These are phyloP conservation scores for Meles meles DNA, from an alignment of 2,113 vertebrate genomes.

Conservation along the genomic window DNA sequence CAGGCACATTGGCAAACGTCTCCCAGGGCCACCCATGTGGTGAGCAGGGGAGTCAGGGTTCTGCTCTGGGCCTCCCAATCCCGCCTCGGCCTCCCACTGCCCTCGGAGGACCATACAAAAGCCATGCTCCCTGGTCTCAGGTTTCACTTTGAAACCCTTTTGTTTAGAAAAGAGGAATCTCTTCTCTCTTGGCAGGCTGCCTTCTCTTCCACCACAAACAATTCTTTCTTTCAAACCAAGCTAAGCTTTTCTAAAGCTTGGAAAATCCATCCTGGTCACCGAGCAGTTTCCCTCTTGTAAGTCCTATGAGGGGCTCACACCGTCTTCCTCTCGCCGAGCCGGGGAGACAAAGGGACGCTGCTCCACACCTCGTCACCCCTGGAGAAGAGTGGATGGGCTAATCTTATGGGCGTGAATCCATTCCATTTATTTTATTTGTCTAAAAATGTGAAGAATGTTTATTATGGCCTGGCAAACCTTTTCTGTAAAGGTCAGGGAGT, in stretches of 20 bases:
- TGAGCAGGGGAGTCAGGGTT: fast-evolving
- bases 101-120: fast-evolving
- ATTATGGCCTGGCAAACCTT: neutral
- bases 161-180: constrained; percentile 19
- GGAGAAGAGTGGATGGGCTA: neutral
- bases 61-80: neutral
- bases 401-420: neutral
- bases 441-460: neutral
- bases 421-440: neutral
- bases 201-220: constrained; percentile 13
- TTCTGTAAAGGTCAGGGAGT: neutral
- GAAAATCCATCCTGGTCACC: constrained; percentile 26
- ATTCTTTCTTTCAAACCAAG: constrained; percentile 47
- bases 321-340: neutral
- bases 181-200: constrained; percentile 51
- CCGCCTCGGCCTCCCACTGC: fast-evolving
- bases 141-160: constrained; percentile 29
- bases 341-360: neutral
- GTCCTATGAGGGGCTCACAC: neutral
- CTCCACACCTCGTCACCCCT: neutral
- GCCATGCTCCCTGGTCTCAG: neutral
- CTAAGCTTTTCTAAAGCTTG: constrained; percentile 4
- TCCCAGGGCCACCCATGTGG: neutral
- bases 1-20: neutral
- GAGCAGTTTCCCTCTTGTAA: neutral